phyloP scores from a whole-genome alignment of 2,113 vertebrate genomes.

The Lepidothrix coronata region DNA sequence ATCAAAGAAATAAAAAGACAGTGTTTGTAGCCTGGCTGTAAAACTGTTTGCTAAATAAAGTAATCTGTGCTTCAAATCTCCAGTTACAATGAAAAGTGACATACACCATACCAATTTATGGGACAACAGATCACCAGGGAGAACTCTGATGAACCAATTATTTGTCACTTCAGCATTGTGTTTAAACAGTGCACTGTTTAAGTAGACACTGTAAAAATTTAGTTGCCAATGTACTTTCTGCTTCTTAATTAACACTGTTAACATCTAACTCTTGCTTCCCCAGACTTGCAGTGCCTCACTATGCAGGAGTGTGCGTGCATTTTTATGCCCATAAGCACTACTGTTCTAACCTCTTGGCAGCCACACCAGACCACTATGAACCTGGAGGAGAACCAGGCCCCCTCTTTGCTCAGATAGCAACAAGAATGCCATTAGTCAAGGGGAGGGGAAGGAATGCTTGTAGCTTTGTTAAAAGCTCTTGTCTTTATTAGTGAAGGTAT shows the following conservation, averaged over 20 bases:
- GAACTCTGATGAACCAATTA: not conserved
- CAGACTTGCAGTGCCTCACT: not conserved
- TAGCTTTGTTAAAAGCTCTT: not conserved
- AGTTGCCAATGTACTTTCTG: not conserved
- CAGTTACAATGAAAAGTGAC: not conserved
- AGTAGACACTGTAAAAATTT: not conserved
- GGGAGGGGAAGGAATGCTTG: not conserved
- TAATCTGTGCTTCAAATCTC: not conserved
- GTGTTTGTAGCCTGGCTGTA: not conserved
- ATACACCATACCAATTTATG: not conserved
- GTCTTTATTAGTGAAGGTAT: not conserved
- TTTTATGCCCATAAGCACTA: not conserved
- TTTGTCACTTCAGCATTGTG: not conserved
- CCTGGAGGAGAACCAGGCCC: not conserved
- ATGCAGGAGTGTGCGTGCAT: rapidly evolving
- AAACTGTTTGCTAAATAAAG: not conserved
- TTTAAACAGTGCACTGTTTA: not conserved
- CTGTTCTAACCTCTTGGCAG: not conserved
- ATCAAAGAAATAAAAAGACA: not conserved
- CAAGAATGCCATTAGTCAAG: not conserved
- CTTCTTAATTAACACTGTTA: not conserved
- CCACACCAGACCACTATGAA: not conserved
- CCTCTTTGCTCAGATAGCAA: not conserved
- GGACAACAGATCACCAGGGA: not conserved
- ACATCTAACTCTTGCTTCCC: not conserved